A percentile compares a stretch with the other conserved stretches of the same genome.
Conservation (phyloP, 1,140 invertebrate species). For the Dendrolimus punctatus region DNA sequence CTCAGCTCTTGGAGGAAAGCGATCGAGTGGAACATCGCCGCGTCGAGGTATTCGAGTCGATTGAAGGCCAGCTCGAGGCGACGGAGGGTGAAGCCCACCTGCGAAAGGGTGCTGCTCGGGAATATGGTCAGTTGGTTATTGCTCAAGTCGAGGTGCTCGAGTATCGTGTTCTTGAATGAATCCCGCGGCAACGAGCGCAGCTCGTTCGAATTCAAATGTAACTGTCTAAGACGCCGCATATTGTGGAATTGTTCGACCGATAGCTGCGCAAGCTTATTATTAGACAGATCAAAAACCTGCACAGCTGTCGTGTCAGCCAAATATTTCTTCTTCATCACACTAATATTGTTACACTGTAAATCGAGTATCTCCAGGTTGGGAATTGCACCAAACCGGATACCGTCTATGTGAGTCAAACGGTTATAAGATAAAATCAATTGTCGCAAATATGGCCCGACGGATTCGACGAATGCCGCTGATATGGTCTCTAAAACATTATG, state of each 20-base stretch:
- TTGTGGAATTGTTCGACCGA: slow-evolving; percentile 82
- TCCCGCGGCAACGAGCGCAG: slow-evolving; percentile 82
- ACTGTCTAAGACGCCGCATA: slow-evolving; percentile 78
- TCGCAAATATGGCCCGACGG: slow-evolving; percentile 72
- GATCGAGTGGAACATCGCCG: slow-evolving; percentile 84
- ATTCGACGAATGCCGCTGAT: slow-evolving; percentile 74
- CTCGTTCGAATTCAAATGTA: slow-evolving; percentile 81
- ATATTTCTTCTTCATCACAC: slow-evolving; percentile 60
- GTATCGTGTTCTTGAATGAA: slow-evolving; percentile 81
- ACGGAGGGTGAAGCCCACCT: slow-evolving; percentile 80
- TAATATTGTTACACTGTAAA: slow-evolving; percentile 80
- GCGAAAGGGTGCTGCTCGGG: slow-evolving; percentile 77
- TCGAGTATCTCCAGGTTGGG: slow-evolving; percentile 79
- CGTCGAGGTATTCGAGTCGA: slow-evolving; percentile 86
- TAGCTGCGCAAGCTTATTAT: slow-evolving; percentile 72
- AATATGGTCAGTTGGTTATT: slow-evolving; percentile 82
- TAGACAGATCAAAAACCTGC: slow-evolving; percentile 38
- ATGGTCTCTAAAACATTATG: slow-evolving; percentile 76
- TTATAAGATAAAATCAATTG: slow-evolving; percentile 81
- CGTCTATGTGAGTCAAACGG: slow-evolving; percentile 76
- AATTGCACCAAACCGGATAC: slow-evolving; percentile 77
- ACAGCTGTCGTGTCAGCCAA: slow-evolving; percentile 31
- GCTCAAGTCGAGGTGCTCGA: slow-evolving; percentile 84
- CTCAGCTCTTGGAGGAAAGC: slow-evolving; percentile 82
- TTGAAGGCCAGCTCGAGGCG: slow-evolving; percentile 84